Evolutionary conservation across 2,888 invertebrate species (phyloP).

Genomic region (Drosophila birchii): DNA sequence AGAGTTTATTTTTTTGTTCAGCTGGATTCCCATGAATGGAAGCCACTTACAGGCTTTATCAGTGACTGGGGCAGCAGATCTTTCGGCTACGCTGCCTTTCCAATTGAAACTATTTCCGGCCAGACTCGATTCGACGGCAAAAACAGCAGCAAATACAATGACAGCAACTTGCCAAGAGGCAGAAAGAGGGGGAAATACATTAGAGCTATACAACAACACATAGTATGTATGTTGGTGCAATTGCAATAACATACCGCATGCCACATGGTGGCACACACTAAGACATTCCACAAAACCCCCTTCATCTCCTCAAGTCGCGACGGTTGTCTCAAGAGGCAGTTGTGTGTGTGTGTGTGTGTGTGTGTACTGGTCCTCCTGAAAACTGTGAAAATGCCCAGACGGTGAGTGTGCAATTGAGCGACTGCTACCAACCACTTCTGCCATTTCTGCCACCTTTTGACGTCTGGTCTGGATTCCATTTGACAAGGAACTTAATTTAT

Average conservation of each 20-base stretch:
- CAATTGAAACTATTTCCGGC: conserved; percentile 43
- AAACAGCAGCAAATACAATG: conserved; percentile 12
- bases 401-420: conserved; percentile 75
- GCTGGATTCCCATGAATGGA: conserved; percentile 28
- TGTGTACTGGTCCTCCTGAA: conserved; percentile 26
- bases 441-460: neutral
- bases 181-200: conserved; percentile 25
- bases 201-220: conserved; percentile 20
- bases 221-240: conserved; percentile 49
- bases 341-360: conserved; percentile 5
- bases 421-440: conserved; percentile 34
- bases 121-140: conserved; percentile 15
- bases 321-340: conserved; percentile 66
- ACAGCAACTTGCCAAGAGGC: conserved; percentile 8
- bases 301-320: conserved; percentile 5
- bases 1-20: conserved; percentile 5
- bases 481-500: neutral
- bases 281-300: conserved; percentile 4
- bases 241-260: conserved; percentile 67
- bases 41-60: conserved; percentile 34
- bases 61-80: conserved; percentile 30
- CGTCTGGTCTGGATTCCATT: conserved; percentile 9
- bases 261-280: conserved; percentile 48
- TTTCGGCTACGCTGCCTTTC: conserved; percentile 31
- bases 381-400: conserved; percentile 68